Base-by-base conservation (phyloP, 2,113 vertebrate genomes). In the Arothron firmamentum region DNA sequence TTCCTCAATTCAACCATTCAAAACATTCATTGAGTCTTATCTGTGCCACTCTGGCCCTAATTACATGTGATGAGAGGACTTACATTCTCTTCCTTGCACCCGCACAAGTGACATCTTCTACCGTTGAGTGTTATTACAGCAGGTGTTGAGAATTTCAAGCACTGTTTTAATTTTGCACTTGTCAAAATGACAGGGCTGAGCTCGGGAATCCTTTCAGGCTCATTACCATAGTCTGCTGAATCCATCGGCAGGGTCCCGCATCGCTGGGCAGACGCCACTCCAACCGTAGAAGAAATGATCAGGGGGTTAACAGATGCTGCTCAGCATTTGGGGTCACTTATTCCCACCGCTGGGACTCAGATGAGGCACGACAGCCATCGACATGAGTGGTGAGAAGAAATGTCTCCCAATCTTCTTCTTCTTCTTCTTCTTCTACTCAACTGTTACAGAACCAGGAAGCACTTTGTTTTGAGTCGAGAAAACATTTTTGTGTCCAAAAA, bases 161-260 rank as follows among this genome's bases (percentile, higher is more conserved):
- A n/a, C 77, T 23, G 49, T 52, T 78, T 84, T 89, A 79, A 86
- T 89, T 84, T 85, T 57, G 59, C 74, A 87, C 72, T 81, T 59
- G 59, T 81, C 81, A 85, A 85, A 80, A 70, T 85, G 87, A 89
- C 85, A 82, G 72, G 68, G 3, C 51, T 60, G 74, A 78, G 80
- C 78, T 68, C 56, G 75, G 80, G 79, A 85, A 83, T 85, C 70
- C 74, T 84, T 74, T 79, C 68, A 64, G 74, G 61, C 77, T 86
- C 82, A 84, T 87, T 88, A 87, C 62, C 82, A 81, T 82, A 78
- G 80, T 80, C 80, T 72, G 70, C 76, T 74, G 76, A 86, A 83
- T 86, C 66, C 68, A 84, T 84, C 82, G 85, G 69, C 85, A 65
- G 49, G 25, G 74, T 67, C 78, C 74, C 52, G 79, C 82, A 73